These are phyloP conservation scores for Ceraclea dissimilis DNA, from an alignment of 2,888 invertebrate species.

Conservation along the genomic window DNA sequence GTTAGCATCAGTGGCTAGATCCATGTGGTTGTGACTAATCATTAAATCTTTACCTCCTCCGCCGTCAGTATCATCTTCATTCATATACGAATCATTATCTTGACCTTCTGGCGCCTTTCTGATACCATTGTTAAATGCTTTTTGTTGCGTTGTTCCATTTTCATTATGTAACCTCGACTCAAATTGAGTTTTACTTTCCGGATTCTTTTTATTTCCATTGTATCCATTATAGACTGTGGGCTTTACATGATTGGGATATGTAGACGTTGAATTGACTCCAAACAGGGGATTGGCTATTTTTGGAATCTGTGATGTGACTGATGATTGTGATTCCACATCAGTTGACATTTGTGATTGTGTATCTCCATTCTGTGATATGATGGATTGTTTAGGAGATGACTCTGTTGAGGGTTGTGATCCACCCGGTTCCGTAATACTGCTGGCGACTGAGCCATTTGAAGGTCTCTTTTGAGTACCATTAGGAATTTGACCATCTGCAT, in stretches of 20 bases:
- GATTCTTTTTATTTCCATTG: conserved; percentile 12
- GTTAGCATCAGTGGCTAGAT: conserved; percentile 42
- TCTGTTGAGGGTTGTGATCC: conserved; percentile 34
- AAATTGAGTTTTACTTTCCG: conserved; percentile 5
- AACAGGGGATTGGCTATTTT: conserved; percentile 43
- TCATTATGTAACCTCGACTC: conserved; percentile 4
- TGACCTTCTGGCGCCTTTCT: conserved; percentile 74
- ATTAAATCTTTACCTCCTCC: conserved; percentile 48
- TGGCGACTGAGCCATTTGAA: conserved; percentile 42
- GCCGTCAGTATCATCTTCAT: conserved; percentile 53
- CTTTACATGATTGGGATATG: conserved; percentile 31
- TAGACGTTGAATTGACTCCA: conserved; percentile 45
- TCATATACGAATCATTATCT: conserved; percentile 63
- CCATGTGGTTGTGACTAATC: conserved; percentile 42
- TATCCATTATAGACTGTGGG: conserved; percentile 9
- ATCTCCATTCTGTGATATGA: conserved; percentile 21
- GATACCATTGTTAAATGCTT: conserved; percentile 37
- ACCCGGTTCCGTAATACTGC: conserved; percentile 44
- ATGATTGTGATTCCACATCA: conserved; percentile 19
- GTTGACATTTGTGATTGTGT: conserved; percentile 22
- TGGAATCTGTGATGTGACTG: conserved; percentile 31
- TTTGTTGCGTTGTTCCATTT: not conserved
- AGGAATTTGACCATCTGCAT: conserved; percentile 36
- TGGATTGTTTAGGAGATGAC: conserved; percentile 17
- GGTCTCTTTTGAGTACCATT: conserved; percentile 40